Conservation (phyloP, 2,113 vertebrate genomes). For the Cyphomyrus discorhynchus region DNA sequence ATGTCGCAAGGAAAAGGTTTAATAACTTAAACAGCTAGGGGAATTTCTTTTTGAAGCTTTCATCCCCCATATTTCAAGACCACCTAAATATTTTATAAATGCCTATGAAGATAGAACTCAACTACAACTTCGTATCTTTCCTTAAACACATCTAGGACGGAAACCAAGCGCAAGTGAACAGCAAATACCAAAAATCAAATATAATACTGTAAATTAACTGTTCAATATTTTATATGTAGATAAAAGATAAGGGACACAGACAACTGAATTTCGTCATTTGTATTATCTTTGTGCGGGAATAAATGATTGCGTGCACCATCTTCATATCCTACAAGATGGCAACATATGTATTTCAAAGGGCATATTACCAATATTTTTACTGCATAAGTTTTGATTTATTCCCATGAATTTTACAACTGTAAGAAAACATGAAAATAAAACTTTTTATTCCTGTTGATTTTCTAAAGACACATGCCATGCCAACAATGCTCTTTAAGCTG, state of each 20-base stretch:
- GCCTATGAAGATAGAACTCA: neutral
- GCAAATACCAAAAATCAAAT: neutral
- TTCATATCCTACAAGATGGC: neutral
- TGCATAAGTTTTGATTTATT: neutral
- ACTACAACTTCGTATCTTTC: neutral
- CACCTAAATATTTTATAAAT: conserved; percentile 3
- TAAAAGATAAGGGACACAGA: neutral
- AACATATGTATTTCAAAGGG: neutral
- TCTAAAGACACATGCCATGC: neutral
- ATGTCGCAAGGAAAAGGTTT: neutral
- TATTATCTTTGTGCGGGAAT: neutral
- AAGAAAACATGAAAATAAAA: neutral
- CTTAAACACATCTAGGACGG: neutral
- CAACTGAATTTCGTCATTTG: neutral
- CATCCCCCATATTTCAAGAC: neutral
- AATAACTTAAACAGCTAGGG: conserved; percentile 11
- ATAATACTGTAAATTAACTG: neutral
- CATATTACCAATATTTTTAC: neutral
- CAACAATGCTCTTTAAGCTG: neutral
- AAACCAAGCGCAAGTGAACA: conserved; percentile 6
- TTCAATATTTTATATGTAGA: neutral
- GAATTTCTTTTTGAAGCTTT: neutral
- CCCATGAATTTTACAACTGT: neutral
- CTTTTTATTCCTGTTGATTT: neutral
- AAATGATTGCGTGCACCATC: neutral